Percentiles rank a stretch among this genome's conserved stretches.
phyloP scores from a whole-genome alignment of 2,797 vertebrate species.

The Clarias laeviceps region DNA sequence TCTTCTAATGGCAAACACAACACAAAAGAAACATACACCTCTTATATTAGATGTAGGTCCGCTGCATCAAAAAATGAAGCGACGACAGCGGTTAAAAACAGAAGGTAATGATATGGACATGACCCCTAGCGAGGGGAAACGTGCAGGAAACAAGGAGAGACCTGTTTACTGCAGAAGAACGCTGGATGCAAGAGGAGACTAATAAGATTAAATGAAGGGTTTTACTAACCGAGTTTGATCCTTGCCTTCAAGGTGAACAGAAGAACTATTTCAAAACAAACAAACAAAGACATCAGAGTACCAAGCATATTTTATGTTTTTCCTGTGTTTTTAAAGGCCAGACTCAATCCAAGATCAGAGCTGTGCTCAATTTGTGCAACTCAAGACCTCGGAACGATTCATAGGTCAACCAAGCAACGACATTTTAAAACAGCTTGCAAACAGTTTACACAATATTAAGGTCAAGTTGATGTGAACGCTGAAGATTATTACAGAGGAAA shows the following conservation, averaged over 20 bases:
- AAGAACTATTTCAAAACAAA: constrained; percentile 39
- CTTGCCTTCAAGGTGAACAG: constrained; percentile 39
- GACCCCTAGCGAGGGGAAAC: constrained; percentile 27
- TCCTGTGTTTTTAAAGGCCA: constrained; percentile 20
- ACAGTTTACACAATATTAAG: constrained; percentile 39
- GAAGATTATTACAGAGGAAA: constrained; percentile 30
- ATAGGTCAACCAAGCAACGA: constrained; percentile 43
- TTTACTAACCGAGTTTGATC: constrained; percentile 3
- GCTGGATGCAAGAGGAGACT: constrained; percentile 14
- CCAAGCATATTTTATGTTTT: constrained; percentile 35
- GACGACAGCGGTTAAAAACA: constrained; percentile 57
- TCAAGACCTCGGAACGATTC: constrained; percentile 27
- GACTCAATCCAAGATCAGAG: constrained; percentile 10
- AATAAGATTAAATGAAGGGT: constrained; percentile 40
- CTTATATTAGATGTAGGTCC: constrained; percentile 61
- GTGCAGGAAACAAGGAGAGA: constrained; percentile 25
- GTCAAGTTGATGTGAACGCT: constrained; percentile 29
- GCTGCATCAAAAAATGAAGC: constrained; percentile 53
- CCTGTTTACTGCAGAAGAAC: constrained; percentile 34
- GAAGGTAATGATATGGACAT: constrained; percentile 45
- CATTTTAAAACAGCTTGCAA: constrained; percentile 49
- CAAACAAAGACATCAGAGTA: constrained; percentile 42
- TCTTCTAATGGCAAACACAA: constrained; percentile 77
- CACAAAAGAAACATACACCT: constrained; percentile 68
- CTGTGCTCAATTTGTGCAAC: constrained; percentile 44